Conservation (phyloP, 2,113 vertebrate genomes). For the Phylloscopus trochilus region DNA sequence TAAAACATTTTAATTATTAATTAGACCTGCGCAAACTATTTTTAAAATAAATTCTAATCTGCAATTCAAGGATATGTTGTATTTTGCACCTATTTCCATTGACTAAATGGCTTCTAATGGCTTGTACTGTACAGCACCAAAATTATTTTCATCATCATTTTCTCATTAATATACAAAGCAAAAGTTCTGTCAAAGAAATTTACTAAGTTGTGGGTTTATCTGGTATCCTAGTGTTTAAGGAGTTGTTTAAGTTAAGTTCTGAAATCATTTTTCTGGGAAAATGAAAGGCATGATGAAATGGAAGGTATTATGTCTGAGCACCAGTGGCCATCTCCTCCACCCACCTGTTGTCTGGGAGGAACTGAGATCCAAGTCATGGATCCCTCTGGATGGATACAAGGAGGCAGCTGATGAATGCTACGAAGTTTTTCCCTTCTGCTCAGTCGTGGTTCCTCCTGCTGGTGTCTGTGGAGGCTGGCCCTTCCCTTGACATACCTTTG, state of each 20-base stretch:
- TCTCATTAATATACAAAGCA: not conserved
- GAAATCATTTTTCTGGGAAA: not conserved
- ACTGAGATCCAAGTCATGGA: accelerated
- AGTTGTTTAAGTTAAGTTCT: not conserved
- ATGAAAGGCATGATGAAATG: not conserved
- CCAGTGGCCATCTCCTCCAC: not conserved
- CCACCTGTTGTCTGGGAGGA: not conserved
- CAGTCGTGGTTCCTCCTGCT: not conserved
- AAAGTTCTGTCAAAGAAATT: not conserved
- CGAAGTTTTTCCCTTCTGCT: not conserved
- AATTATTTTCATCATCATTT: not conserved
- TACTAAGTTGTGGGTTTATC: not conserved
- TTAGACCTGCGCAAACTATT: not conserved
- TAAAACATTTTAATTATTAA: not conserved
- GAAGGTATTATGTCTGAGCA: not conserved
- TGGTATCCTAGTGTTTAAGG: not conserved
- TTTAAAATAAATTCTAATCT: not conserved
- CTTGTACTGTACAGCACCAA: not conserved
- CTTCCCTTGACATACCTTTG: not conserved
- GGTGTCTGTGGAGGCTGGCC: not conserved
- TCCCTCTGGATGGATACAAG: not conserved
- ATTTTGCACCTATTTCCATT: not conserved
- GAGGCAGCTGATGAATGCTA: not conserved
- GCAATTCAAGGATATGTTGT: not conserved
- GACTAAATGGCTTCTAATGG: not conserved